Base-by-base conservation (phyloP, 2,113 vertebrate species). In the Mystacornis crossleyi region DNA sequence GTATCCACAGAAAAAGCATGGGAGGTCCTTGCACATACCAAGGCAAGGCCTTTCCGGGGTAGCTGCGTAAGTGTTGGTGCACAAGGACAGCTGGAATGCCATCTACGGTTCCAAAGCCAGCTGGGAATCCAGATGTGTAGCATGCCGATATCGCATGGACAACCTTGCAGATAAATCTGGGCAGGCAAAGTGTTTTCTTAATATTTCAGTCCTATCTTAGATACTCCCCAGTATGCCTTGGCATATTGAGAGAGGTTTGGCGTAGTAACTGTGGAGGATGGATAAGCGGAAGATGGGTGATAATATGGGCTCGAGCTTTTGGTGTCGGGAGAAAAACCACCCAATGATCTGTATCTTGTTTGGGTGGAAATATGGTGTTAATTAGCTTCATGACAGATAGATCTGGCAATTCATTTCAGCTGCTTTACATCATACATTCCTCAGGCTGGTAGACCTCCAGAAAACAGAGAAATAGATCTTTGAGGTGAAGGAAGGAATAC, bases 231-330 rank as follows among this genome's bases (percentile, higher is more conserved):
- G 81, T 95, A 93, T 96, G 97, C 97, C 95, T 78, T 77, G 79
- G 96, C 97, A 93, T 97, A 95, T 86, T 40, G 36, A 97, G 84
- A 96, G 81, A 75, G 53, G n/a, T 78, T 97, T 97, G 97, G 97
- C 92, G 43, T 19, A 25, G 33, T 89, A 92, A 89, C 36, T 43
- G 79, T 70, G 58, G 75, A 95, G 86, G 90, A 91, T 85, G 89
- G 90, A 72, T 77, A 29, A 82, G 43, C 45, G 86, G 69, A 85
- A 85, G 81, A 58, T 79, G 66, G 61, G 70, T 91, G 89, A 77
- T 89, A 87, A 85, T 65, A 47, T 9, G 31, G 69, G 58, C 70
- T 94, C 94, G 55, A 93, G 50, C n/a, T 96, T 95, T 91, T 96
- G 82, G 97, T 97, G 93, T 83, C 10, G 12, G 81, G 53, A 83